These are phyloP conservation scores for Drusus annulatus DNA, from an alignment of 1,140 invertebrate genomes.

Conservation along the genomic window DNA sequence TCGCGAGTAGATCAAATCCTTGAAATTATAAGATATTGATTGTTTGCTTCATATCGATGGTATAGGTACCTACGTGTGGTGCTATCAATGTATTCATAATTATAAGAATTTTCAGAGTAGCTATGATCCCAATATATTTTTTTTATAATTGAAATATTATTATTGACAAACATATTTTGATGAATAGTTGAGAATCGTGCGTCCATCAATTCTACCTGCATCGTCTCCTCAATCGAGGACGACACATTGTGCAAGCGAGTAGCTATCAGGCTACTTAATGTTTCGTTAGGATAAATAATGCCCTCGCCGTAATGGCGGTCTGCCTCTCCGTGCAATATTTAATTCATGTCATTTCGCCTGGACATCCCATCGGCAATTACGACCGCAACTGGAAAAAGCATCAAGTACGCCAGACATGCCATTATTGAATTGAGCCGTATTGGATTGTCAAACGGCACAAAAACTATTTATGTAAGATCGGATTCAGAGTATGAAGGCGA, in stretches of 20 bases:
- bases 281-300: constrained; percentile 52
- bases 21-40: no score
- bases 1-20: no score
- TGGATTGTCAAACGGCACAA: constrained; percentile 42
- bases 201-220: constrained; percentile 39
- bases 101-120: no score
- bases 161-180: no score
- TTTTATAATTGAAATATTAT: no score
- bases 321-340: constrained; percentile 50
- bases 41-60: no score
- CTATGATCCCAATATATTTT: no score
- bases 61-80: no score
- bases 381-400: not conserved
- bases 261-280: constrained; percentile 47
- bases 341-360: constrained; percentile 50
- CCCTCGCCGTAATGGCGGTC: constrained; percentile 25
- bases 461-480: constrained; percentile 44
- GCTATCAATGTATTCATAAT: no score
- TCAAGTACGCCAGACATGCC: constrained; percentile 22
- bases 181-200: constrained; percentile 10
- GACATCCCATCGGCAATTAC: constrained; percentile 43
- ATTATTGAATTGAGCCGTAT: constrained; percentile 38
- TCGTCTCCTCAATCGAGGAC: constrained; percentile 52
- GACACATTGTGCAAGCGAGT: constrained; percentile 48
- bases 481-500: constrained; percentile 49